Base-by-base conservation (phyloP, 37 sponge, comb jelly and placozoan species). In the Tethya wilhelma region DNA sequence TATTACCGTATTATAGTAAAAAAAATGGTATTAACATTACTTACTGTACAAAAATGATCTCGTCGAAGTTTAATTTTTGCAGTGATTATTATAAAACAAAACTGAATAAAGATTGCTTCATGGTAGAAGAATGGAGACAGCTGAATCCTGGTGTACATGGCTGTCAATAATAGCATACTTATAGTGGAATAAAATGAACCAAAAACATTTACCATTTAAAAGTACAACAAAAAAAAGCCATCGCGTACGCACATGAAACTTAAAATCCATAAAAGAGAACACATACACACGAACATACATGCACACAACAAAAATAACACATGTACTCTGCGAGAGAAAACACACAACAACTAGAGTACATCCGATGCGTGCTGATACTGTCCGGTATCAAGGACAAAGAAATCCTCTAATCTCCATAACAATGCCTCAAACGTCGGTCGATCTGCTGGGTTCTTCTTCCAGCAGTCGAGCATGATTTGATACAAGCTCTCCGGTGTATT, bases 341-440 rank as follows among this genome's bases (percentile, higher is more conserved):
- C 9, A 29, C 9, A 57, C 4, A 74, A 57, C 22, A 57, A 34
- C 60, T 56, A 85, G 46, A 77, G 46, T 23, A 77, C 70, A 71
- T 85, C 80, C 7, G 65, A 44, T 19, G 89, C 89, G 42, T 74
- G 71, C n/a, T 92, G 84, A 59, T 92, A 87, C 62, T 87, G 85
- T 32, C 85, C 85, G 30, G 78, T 71, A 19, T 79, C 84, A 17
- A 87, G 56, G 36, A 83, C 89, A 77, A 89, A 89, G 77, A 89
- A 95, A 56, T 95, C 93, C 59, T 95, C 96, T 40, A 95, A 71
- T 28, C 86, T 38, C 82, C 85, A 89, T 39, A 91, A 80, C 30
- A 95, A 87, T 17, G 93, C 83, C 80, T 95, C 96, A 85, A 95
- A 95, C 0, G 96, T 95, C 1, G 96, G 96, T 49, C 96, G 46